Conservation (phyloP, 2,797 vertebrate species). For the Pipistrellus pipistrellus region DNA sequence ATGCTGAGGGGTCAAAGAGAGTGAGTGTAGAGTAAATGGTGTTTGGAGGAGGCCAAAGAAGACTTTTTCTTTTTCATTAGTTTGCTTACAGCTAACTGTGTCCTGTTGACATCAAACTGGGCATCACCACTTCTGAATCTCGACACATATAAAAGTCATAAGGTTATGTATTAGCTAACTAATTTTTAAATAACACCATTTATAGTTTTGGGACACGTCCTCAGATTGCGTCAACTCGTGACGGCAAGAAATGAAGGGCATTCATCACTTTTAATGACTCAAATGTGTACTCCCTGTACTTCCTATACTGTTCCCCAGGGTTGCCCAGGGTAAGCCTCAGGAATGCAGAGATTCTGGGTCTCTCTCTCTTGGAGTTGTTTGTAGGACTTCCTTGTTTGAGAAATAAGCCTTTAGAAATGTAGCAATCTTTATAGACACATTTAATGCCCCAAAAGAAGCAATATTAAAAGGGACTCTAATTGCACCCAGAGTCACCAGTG, state of each 20-base stretch:
- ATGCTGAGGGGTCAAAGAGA: background rate
- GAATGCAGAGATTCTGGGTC: background rate
- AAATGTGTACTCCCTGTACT: constrained; percentile 34
- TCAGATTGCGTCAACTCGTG: constrained; percentile 65
- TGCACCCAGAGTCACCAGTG: background rate
- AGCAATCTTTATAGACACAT: background rate
- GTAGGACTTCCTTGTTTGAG: background rate
- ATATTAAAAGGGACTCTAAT: background rate
- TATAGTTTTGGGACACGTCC: constrained; percentile 74
- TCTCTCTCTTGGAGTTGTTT: background rate
- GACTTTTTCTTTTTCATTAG: constrained; percentile 57
- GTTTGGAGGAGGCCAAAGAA: background rate
- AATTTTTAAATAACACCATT: constrained; percentile 76
- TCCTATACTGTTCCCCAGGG: background rate
- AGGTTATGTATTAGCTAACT: constrained; percentile 74
- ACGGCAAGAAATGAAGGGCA: constrained; percentile 56
- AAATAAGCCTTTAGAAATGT: constrained; percentile 48
- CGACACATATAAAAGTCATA: constrained; percentile 74
- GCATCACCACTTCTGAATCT: constrained; percentile 57
- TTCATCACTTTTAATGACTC: constrained; percentile 69
- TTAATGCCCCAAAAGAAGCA: background rate
- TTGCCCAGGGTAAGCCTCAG: background rate
- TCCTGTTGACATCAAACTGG: constrained; percentile 58
- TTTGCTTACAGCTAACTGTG: constrained; percentile 20
- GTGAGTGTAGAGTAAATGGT: background rate